Base-by-base conservation (phyloP, 2,888 invertebrate genomes). In the Aproaerema taeniolella region DNA sequence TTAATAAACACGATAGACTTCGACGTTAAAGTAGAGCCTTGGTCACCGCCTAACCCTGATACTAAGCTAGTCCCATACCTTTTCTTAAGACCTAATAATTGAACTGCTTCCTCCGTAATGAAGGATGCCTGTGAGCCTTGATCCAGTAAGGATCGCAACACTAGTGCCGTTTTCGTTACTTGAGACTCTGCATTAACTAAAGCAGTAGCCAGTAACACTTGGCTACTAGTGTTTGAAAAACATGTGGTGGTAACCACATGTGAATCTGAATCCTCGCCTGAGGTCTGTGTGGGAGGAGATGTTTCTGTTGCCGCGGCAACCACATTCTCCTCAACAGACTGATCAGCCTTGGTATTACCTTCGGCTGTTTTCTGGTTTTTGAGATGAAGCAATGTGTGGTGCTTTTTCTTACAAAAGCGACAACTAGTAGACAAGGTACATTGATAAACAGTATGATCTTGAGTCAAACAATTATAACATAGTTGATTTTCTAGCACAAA, bases 1-100 rank as follows among this genome's bases (percentile, higher is more conserved):
- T 8, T 37, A 8, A 45, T n/a, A 2, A 2, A 11, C 1, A 41
- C 45, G 1, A 15, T 30, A 9, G 13, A 31, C 20, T 30, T 35
- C 1, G 31, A 28, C 7, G 7, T 7, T 2, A 38, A 6, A 14
- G 20, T 20, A 14, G 2, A 4, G 10, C 2, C 5, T n/a, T 32
- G 16, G 1, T 48, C 41, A 20, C 29, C 34, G 0, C 51, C 53
- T 16, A 45, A 31, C 9, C 46, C 55, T 24, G 46, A 38, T 4
- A 51, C 40, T 2, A 11, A 20, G 2, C 35, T 39, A 2, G 20
- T 39, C 1, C 15, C 34, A 6, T 42, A 20, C 11, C 4, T 35
- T 11, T 45, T 49, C 20, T 41, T 42, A 2, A 51, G 28, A 3
- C 9, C 34, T 12, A 42, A 30, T 2, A n/a, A n/a, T n/a, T n/a